Evolutionary conservation across 1,140 invertebrate species (phyloP).

Genomic region (Achroia grisella): DNA sequence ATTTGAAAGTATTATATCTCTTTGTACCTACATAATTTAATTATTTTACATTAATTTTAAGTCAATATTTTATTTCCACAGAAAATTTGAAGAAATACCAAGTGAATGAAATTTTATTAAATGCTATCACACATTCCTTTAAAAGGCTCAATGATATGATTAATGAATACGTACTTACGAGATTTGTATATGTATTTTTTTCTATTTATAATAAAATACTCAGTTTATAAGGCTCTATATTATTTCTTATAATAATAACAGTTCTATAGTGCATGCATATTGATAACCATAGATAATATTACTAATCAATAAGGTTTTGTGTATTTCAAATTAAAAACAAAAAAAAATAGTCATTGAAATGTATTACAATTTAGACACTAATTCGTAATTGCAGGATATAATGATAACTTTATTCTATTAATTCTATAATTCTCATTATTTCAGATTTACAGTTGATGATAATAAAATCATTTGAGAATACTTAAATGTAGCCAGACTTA

Average conservation of each 20-base stretch:
- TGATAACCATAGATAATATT: no score
- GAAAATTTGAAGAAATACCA: not conserved
- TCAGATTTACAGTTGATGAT: no score
- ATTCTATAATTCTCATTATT: no score
- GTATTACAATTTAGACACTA: no score
- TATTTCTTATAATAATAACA: not conserved
- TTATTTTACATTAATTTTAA: conserved; percentile 3
- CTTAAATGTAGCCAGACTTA: no score
- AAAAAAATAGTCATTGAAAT: no score
- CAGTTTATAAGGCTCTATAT: not conserved
- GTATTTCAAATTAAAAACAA: no score
- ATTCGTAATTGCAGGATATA: no score
- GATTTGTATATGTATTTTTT: conserved; percentile 4
- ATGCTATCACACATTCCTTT: not conserved
- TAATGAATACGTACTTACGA: conserved; percentile 7
- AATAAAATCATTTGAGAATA: no score
- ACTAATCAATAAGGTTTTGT: no score
- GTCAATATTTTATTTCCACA: not conserved
- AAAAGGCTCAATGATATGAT: not conserved
- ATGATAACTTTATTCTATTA: no score
- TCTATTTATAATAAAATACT: not conserved
- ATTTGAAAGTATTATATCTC: conserved; percentile 3
- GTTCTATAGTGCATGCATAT: no score
- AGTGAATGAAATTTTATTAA: not conserved
- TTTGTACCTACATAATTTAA: conserved; percentile 3